Evolutionary conservation across 2,113 vertebrate species (phyloP).

Genomic region (Eolophus roseicapilla): DNA sequence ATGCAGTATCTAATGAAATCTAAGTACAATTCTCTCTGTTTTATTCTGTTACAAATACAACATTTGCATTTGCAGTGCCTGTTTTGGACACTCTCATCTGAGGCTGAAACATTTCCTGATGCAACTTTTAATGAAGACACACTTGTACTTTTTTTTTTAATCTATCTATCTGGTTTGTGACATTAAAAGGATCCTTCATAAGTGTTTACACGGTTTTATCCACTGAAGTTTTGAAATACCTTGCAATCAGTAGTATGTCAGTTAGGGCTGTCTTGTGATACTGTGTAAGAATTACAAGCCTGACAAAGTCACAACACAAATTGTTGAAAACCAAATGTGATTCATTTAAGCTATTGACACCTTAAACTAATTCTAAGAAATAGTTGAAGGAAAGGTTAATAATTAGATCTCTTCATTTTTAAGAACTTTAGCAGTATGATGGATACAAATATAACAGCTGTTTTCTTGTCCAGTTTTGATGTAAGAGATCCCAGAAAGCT

Average conservation of each 20-base stretch:
- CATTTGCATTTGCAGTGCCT: neutral
- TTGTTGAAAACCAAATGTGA: neutral
- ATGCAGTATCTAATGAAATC: neutral
- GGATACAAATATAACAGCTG: neutral
- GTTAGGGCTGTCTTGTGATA: neutral
- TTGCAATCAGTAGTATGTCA: neutral
- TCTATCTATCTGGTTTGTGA: neutral
- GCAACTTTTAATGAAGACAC: neutral
- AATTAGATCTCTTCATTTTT: neutral
- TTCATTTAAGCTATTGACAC: neutral
- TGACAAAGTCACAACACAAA: neutral
- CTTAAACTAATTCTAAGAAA: neutral
- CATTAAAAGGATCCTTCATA: neutral
- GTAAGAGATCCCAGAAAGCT: neutral
- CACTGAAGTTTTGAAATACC: neutral
- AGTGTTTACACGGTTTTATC: neutral
- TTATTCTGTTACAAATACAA: neutral
- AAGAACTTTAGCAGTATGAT: neutral
- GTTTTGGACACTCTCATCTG: neutral
- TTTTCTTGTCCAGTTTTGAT: neutral
- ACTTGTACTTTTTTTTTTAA: neutral
- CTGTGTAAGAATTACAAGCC: neutral
- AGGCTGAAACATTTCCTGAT: neutral
- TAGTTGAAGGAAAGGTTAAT: neutral
- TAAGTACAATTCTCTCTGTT: accelerated